Percentiles rank a stretch among this genome's conserved stretches.
phyloP scores from a whole-genome alignment of 1,140 invertebrate species.

The Yoshiicerus persimilis region DNA sequence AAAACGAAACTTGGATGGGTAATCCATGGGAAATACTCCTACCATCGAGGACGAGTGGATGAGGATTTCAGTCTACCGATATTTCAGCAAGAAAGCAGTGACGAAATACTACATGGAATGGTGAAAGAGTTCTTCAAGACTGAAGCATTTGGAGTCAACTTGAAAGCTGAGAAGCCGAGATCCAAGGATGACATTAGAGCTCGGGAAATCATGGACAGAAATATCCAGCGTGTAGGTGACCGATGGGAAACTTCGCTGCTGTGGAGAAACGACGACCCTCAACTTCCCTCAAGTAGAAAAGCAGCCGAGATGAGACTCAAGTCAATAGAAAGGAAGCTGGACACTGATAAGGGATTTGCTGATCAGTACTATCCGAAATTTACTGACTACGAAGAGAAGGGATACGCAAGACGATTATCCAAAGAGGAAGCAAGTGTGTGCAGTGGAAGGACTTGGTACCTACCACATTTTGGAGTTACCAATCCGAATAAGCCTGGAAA shows the following conservation, averaged over 20 bases:
- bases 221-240: not conserved
- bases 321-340: not conserved
- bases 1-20: not conserved
- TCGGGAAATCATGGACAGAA: not conserved
- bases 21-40: not conserved
- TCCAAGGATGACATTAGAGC: not conserved
- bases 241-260: not conserved
- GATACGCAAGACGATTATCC: not conserved
- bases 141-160: not conserved
- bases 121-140: not conserved
- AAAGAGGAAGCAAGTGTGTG: not conserved
- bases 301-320: not conserved
- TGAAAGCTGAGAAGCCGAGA: not conserved
- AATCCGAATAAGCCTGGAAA: constrained; percentile 36
- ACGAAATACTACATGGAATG: not conserved
- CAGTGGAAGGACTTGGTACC: not conserved
- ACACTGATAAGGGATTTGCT: not conserved
- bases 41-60: not conserved
- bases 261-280: not conserved
- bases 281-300: not conserved
- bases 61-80: not conserved
- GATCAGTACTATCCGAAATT: not conserved
- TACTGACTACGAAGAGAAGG: not conserved
- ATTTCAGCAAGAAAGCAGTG: not conserved
- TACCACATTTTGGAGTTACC: constrained; percentile 42